These are phyloP conservation scores for Myzus persicae DNA, from an alignment of 1,140 invertebrate genomes.

Conservation along the genomic window DNA sequence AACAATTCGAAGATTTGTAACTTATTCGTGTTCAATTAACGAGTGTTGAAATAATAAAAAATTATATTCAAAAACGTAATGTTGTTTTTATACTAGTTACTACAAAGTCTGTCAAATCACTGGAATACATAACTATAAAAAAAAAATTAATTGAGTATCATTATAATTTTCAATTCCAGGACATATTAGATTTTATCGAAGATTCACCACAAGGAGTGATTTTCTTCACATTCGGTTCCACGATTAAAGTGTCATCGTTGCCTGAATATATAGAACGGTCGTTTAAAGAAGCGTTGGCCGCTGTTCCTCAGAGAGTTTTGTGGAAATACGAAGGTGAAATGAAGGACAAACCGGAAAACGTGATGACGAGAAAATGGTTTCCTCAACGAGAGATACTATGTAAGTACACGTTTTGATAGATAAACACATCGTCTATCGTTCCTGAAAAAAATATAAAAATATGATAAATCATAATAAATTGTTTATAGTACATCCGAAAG, in stretches of 20 bases:
- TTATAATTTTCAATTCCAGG: conserved; percentile 62
- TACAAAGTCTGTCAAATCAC: no score
- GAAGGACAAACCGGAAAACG: conserved; percentile 66
- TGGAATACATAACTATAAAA: no score
- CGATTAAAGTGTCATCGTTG: conserved; percentile 64
- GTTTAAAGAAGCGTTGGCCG: conserved; percentile 66
- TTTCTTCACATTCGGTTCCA: conserved; percentile 71
- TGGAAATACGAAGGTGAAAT: conserved; percentile 70
- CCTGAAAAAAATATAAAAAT: not conserved
- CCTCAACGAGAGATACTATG: conserved; percentile 65
- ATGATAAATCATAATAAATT: not conserved
- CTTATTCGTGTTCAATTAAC: no score
- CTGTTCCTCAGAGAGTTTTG: conserved; percentile 68
- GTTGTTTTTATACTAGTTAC: no score
- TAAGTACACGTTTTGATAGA: conserved; percentile 53
- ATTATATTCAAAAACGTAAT: no score
- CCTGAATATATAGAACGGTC: conserved; percentile 63
- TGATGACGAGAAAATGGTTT: conserved; percentile 65
- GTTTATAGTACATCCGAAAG: conserved; percentile 70
- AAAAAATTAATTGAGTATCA: no score
- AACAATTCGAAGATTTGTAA: no score
- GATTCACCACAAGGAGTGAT: conserved; percentile 69
- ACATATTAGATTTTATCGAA: conserved; percentile 70
- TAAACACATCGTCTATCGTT: not conserved
- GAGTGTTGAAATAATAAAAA: no score